A percentile compares a stretch with the other conserved stretches of the same genome.
Conservation (phyloP, 2,113 vertebrate genomes). For the Pterophyllum scalare region DNA sequence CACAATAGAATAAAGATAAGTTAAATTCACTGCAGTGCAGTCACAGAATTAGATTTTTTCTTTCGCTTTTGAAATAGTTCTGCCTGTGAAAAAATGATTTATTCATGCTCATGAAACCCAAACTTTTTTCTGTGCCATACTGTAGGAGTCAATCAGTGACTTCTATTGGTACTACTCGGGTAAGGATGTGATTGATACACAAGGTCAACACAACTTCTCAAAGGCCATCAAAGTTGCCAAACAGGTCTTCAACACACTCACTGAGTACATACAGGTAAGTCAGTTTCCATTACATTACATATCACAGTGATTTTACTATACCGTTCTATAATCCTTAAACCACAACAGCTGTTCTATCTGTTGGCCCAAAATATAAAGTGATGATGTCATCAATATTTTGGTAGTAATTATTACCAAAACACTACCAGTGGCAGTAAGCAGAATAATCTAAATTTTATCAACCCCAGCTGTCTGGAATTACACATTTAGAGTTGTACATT, state of each 20-base stretch:
- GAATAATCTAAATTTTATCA: too few relatives aligned
- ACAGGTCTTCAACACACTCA: conserved; percentile 97
- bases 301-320: background rate
- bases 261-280: conserved; percentile 95
- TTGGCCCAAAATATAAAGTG: background rate
- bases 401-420: background rate
- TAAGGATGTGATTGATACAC: conserved; percentile 91
- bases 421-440: background rate
- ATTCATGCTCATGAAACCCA: background rate
- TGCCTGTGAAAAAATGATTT: background rate
- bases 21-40: background rate
- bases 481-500: background rate
- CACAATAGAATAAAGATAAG: background rate
- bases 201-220: conserved; percentile 93
- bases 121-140: conserved; percentile 1
- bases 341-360: background rate
- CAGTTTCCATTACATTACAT: background rate
- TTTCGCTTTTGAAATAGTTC: conserved; percentile 1
- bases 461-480: background rate
- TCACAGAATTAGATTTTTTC: background rate
- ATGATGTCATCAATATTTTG: background rate
- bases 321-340: background rate
- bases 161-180: conserved; percentile 99
- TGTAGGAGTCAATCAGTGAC: conserved; percentile 96
- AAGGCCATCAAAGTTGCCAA: conserved; percentile 95